Conservation (phyloP, 2,113 vertebrate genomes). For the Tauraco erythrolophus region DNA sequence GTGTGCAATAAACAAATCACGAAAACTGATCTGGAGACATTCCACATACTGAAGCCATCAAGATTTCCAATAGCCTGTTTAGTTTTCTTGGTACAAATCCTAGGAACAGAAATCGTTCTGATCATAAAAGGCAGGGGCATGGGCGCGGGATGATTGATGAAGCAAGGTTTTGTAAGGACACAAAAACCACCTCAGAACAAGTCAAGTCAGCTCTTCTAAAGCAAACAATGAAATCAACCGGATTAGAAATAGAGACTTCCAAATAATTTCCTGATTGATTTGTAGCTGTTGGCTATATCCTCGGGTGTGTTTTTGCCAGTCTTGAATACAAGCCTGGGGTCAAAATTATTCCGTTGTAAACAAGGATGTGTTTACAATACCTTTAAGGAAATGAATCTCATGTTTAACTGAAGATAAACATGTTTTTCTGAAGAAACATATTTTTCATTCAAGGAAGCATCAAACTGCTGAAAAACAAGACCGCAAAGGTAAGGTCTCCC, state of each 20-base stretch:
- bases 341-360: neutral
- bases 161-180: neutral
- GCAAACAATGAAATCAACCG: neutral
- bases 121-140: neutral
- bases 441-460: neutral
- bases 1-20: neutral
- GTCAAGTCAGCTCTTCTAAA: neutral
- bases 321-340: neutral
- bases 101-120: neutral
- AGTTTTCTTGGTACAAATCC: neutral
- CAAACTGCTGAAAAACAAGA: neutral
- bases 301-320: neutral
- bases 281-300: neutral
- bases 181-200: neutral
- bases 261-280: neutral
- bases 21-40: neutral
- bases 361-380: neutral
- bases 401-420: neutral
- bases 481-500: fast-evolving
- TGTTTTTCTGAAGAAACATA: neutral
- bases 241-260: neutral
- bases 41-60: neutral
- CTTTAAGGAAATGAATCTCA: neutral
- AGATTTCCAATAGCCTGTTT: neutral
- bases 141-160: neutral